These are phyloP conservation scores for Drosophila sulfurigaster DNA, from an alignment of 1,140 invertebrate species.

Conservation along the genomic window DNA sequence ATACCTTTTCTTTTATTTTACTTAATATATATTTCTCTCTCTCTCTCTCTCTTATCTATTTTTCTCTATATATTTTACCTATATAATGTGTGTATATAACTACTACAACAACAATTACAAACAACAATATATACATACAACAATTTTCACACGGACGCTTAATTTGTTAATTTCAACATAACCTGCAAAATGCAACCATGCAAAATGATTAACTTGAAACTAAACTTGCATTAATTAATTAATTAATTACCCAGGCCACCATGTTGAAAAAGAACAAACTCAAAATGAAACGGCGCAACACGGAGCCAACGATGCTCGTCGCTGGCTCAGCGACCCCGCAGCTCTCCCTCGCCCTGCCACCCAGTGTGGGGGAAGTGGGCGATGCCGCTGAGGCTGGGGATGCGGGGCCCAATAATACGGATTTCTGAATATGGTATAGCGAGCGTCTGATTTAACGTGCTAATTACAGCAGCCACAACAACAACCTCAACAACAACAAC, in stretches of 20 bases:
- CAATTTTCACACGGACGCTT: slow-evolving; percentile 60
- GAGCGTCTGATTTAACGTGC: slow-evolving; percentile 88
- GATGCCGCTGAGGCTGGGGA: slow-evolving; percentile 85
- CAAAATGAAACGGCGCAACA: slow-evolving; percentile 97
- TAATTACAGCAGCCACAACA: slow-evolving; percentile 64
- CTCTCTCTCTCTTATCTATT: slow-evolving; percentile 39
- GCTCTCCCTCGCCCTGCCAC: slow-evolving; percentile 86
- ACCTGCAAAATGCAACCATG: slow-evolving; percentile 11
- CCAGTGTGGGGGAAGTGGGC: slow-evolving; percentile 81
- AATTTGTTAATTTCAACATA: slow-evolving; percentile 29
- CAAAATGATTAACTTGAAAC: slow-evolving; percentile 16
- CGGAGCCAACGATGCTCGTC: slow-evolving; percentile 94
- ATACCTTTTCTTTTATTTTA: slow-evolving; percentile 52
- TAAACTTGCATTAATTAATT: slow-evolving; percentile 25
- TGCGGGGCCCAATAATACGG: slow-evolving; percentile 82
- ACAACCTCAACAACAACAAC: slow-evolving; percentile 34
- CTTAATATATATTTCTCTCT: slow-evolving; percentile 57
- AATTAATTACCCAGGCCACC: slow-evolving; percentile 88
- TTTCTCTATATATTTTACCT: slow-evolving; percentile 25
- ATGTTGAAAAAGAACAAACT: slow-evolving; percentile 96
- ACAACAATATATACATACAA: slow-evolving; percentile 26
- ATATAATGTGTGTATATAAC: slow-evolving; percentile 26
- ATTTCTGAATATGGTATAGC: slow-evolving; percentile 88
- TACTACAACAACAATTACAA: slow-evolving; percentile 35
- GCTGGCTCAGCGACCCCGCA: slow-evolving; percentile 86